Percentiles rank a stretch among this genome's conserved stretches.
Evolutionary conservation across 2,888 invertebrate species (phyloP).

Genomic region (Pimpla rufipes): DNA sequence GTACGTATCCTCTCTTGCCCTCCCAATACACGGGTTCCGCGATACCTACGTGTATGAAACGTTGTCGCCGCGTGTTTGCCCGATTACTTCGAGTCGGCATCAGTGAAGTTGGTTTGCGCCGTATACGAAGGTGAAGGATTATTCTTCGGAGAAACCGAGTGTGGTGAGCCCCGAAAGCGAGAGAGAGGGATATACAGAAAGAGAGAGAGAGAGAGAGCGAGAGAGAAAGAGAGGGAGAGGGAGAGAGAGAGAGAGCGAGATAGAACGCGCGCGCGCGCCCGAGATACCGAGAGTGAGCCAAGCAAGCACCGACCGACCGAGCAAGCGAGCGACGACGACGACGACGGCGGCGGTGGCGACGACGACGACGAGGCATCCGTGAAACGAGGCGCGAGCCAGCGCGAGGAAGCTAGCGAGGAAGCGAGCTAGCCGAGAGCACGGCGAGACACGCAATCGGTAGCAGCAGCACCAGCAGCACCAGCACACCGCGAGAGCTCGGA

Average conservation of each 20-base stretch:
- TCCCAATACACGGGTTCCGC: constrained; percentile 68
- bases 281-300: constrained; percentile 67
- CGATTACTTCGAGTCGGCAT: constrained; percentile 65
- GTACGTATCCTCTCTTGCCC: constrained; percentile 76
- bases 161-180: constrained; percentile 61
- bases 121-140: constrained; percentile 62
- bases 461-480: background rate
- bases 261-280: constrained; percentile 63
- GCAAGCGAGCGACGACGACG: constrained; percentile 17
- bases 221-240: constrained; percentile 53
- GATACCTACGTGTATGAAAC: constrained; percentile 68
- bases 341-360: constrained; percentile 49
- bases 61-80: constrained; percentile 69
- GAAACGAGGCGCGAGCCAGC: constrained; percentile 57
- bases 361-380: constrained; percentile 61
- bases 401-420: constrained; percentile 49
- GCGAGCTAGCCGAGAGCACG: background rate
- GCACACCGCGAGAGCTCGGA: background rate
- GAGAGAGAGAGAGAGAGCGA: constrained; percentile 50
- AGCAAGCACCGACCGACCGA: constrained; percentile 24
- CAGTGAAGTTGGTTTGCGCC: constrained; percentile 63
- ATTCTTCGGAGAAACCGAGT: constrained; percentile 63
- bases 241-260: constrained; percentile 32
- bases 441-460: constrained; percentile 20
- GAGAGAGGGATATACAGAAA: constrained; percentile 44